Conservation (phyloP, 1,140 invertebrate genomes). For the Macrobrachium nipponense region DNA sequence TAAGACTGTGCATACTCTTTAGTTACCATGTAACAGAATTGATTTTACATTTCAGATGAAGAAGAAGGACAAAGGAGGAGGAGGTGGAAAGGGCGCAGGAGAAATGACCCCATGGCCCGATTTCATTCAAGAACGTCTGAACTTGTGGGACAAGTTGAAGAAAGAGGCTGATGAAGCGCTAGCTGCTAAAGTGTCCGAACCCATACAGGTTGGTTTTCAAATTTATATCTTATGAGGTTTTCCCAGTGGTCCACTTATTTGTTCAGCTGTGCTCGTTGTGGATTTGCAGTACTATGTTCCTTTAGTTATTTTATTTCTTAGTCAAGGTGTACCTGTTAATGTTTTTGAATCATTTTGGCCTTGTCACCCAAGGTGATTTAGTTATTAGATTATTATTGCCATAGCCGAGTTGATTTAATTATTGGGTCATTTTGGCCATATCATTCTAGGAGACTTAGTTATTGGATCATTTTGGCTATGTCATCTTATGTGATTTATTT, state of each 20-base stretch:
- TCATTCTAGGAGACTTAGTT: too few relatives aligned
- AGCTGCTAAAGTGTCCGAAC: conserved; percentile 77
- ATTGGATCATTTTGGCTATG: too few relatives aligned
- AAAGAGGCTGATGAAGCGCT: conserved; percentile 81
- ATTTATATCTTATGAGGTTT: background rate
- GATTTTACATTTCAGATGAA: conserved; percentile 50
- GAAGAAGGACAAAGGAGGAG: conserved; percentile 69
- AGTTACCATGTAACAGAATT: too few relatives aligned
- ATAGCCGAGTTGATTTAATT: too few relatives aligned
- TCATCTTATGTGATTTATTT: too few relatives aligned
- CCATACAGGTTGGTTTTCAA: conserved; percentile 75
- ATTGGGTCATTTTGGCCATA: too few relatives aligned
- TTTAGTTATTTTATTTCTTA: background rate
- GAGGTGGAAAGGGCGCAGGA: conserved; percentile 65
- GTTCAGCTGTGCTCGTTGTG: background rate
- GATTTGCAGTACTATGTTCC: background rate
- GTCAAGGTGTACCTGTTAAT: too few relatives aligned
- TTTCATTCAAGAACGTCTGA: conserved; percentile 83
- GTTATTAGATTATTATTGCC: too few relatives aligned
- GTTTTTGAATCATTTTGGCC: too few relatives aligned
- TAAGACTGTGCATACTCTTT: too few relatives aligned
- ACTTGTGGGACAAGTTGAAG: conserved; percentile 90
- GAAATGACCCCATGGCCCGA: conserved; percentile 83
- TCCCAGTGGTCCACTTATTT: background rate
- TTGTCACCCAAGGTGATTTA: too few relatives aligned